These are phyloP conservation scores for Eulemur coronatus DNA, from an alignment of 2,797 vertebrate genomes.

Conservation along the genomic window DNA sequence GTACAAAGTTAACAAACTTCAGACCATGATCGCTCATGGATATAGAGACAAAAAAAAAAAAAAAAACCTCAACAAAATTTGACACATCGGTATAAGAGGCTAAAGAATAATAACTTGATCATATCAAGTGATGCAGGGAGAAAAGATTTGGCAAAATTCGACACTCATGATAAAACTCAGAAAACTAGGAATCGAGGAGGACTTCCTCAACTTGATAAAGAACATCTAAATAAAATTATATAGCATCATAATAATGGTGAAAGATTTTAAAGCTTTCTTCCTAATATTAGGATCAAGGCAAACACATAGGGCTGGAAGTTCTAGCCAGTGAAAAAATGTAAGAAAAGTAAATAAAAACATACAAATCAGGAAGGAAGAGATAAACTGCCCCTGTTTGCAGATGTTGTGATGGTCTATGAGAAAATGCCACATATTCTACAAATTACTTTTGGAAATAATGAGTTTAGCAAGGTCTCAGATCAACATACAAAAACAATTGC, in stretches of 20 bases:
- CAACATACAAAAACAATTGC: not conserved
- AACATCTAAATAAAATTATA: not conserved
- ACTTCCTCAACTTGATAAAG: constrained; percentile 13
- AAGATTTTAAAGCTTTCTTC: constrained; percentile 19
- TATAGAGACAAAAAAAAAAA: not conserved
- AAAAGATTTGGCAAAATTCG: not conserved
- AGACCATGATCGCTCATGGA: not conserved
- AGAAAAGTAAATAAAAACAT: not conserved
- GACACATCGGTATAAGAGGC: not conserved
- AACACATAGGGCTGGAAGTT: not conserved
- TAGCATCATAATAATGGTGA: not conserved
- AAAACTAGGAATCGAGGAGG: not conserved
- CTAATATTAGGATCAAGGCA: not conserved
- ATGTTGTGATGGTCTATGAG: not conserved
- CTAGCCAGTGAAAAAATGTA: not conserved
- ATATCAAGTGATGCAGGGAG: not conserved
- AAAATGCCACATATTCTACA: not conserved
- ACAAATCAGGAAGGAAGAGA: not conserved
- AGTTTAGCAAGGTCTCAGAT: not conserved
- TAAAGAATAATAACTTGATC: not conserved
- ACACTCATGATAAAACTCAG: not conserved
- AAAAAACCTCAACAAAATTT: not conserved
- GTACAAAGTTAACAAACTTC: not conserved
- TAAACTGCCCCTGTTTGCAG: not conserved
- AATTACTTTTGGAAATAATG: not conserved